These are phyloP conservation scores for Phytoseiulus persimilis DNA, from an alignment of 2,888 invertebrate genomes.

Conservation along the genomic window DNA sequence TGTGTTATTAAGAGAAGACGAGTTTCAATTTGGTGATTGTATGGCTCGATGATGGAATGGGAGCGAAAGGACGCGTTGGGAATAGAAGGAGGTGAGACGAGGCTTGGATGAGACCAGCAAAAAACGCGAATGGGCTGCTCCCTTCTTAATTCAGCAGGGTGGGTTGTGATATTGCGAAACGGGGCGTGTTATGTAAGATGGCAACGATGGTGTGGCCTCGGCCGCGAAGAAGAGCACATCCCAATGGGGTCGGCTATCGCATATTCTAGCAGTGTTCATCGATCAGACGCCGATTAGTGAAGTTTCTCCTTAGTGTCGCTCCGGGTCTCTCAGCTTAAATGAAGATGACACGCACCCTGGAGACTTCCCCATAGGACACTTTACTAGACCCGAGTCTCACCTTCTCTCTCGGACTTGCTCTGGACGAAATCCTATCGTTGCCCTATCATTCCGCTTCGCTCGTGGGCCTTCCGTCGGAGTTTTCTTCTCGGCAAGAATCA, in stretches of 20 bases:
- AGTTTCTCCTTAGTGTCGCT: not conserved
- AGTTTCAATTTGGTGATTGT: not conserved
- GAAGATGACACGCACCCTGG: constrained; percentile 37
- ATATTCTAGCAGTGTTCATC: constrained; percentile 28
- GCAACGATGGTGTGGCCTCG: not conserved
- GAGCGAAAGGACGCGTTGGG: not conserved
- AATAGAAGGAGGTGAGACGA: not conserved
- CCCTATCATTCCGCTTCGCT: too few relatives aligned
- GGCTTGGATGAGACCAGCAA: not conserved
- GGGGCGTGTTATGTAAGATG: constrained; percentile 5
- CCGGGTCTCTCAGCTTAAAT: constrained; percentile 29
- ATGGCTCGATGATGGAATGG: not conserved
- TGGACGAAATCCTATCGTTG: too few relatives aligned
- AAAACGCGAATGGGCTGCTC: not conserved
- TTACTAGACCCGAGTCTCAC: not conserved
- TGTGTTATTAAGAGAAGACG: not conserved
- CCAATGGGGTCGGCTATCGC: not conserved
- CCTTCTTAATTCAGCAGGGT: not conserved
- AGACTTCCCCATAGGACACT: not conserved
- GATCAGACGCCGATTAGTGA: constrained; percentile 34
- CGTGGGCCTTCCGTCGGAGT: too few relatives aligned
- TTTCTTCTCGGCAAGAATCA: too few relatives aligned
- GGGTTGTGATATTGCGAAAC: not conserved
- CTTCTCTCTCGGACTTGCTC: not conserved
- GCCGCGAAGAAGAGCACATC: not conserved